Evolutionary conservation across 2,888 invertebrate species (phyloP), one percentile per base, ranked within the genome.

Genomic region (Eupithecia exiguata): DNA sequence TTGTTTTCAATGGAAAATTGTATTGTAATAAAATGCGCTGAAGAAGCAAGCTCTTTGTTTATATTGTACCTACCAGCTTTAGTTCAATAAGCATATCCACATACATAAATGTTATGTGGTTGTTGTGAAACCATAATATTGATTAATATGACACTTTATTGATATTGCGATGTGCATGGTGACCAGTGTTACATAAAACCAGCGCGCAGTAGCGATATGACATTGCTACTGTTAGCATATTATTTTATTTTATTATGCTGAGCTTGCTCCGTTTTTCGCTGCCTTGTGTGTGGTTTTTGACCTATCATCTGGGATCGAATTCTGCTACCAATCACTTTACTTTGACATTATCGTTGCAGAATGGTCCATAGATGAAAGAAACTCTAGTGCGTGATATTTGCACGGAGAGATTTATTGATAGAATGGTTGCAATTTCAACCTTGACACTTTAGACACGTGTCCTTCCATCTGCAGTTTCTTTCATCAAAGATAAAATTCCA

Each of bases 1-100:
- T 62, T 62, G 62, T 30, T 62, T 62, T 18, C 62, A 62, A 62
- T 35, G 62, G 35, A 62, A 62, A 62, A 35, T 35, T 35, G 35
- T 35, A 1, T 30, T 16, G 30, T 62, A 62, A 62, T 62, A 35
- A 62, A 62, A 62, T 62, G 7, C 16, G 62, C 35, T 62, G 62
- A 62, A 62, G 7, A 18, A 62, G 35, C 35, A 62, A 9, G 35
- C 12, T 4, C 25, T 9, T 35, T 62, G 62, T 62, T 61, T 16
- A 16, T n/a, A 53, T 7, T 21, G 3, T n/a, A 49, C 40, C 38
- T 38, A 40, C 2, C n/a, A 21, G 21, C 10, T 53, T 53, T 2
- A 10, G 16, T 16, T 21, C n/a, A n/a, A n/a, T 53, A 9, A 10
- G 49, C 49, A 53, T 10, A n/a, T 21, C 49, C 58, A 58, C 58